phyloP scores from a whole-genome alignment of 2,888 invertebrate species.

The Agrotis segetum region DNA sequence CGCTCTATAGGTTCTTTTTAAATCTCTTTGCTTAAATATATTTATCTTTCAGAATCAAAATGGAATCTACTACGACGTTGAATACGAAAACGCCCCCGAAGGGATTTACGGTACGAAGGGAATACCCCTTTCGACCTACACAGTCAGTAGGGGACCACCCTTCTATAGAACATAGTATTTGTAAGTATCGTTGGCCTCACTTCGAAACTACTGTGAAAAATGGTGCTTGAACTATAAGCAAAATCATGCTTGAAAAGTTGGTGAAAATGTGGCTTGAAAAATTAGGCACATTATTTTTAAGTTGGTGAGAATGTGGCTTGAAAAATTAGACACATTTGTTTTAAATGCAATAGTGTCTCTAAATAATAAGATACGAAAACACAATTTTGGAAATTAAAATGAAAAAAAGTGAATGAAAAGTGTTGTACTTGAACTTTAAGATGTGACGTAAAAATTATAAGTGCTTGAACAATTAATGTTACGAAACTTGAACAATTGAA shows the following conservation, averaged over 20 bases:
- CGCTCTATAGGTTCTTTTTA: too few relatives aligned
- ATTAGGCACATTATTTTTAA: too few relatives aligned
- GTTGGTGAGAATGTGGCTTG: slow-evolving; percentile 2
- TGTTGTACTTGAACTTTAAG: too few relatives aligned
- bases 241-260: slow-evolving; percentile 12
- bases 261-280: slow-evolving; percentile 3
- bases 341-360: neutral
- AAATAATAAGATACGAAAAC: too few relatives aligned
- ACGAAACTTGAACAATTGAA: too few relatives aligned
- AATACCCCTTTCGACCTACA: slow-evolving; percentile 96
- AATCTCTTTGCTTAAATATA: too few relatives aligned
- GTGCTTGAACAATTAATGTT: too few relatives aligned
- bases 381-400: too few relatives aligned
- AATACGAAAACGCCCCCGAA: slow-evolving; percentile 94
- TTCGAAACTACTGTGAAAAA: slow-evolving; percentile 37
- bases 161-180: slow-evolving; percentile 82
- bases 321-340: neutral
- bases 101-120: slow-evolving; percentile 92
- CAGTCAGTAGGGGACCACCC: slow-evolving; percentile 93
- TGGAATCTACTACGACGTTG: slow-evolving; percentile 97
- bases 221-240: slow-evolving; percentile 35
- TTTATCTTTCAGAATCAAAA: slow-evolving; percentile 93
- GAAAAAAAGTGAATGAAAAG: too few relatives aligned
- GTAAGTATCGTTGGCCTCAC: slow-evolving; percentile 59
- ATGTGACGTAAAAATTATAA: too few relatives aligned